A percentile compares a stretch with the other conserved stretches of the same genome.
phyloP scores from a whole-genome alignment of 2,113 vertebrate genomes.

The Pungitius pungitius region DNA sequence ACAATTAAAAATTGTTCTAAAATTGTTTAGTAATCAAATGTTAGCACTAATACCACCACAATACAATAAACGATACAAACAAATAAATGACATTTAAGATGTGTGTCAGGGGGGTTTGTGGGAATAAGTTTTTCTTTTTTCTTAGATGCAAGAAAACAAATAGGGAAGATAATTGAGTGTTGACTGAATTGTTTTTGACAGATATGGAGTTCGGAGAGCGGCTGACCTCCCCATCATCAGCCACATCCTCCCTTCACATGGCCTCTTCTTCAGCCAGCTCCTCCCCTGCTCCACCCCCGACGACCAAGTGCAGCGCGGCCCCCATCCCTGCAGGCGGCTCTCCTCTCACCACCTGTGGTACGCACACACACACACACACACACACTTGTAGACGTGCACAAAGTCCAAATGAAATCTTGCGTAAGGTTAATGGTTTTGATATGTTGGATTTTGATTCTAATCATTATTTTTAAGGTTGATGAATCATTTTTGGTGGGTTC shows the following conservation, averaged over 20 bases:
- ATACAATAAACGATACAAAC: neutral
- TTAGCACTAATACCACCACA: neutral
- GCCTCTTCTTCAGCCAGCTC: slow-evolving; percentile 81
- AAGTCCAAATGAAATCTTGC: slow-evolving; percentile 8
- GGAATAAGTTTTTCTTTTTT: no score
- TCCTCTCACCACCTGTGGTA: slow-evolving; percentile 85
- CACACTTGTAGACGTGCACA: neutral
- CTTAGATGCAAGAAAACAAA: no score
- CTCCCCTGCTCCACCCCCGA: slow-evolving; percentile 79
- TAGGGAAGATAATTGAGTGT: no score
- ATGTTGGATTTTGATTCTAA: slow-evolving; percentile 3
- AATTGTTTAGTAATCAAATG: neutral
- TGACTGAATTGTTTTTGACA: slow-evolving; percentile 74
- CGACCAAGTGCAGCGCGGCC: slow-evolving; percentile 79
- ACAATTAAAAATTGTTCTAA: neutral
- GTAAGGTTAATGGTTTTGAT: slow-evolving; percentile 13
- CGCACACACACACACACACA: neutral
- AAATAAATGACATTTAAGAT: neutral
- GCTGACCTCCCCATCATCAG: slow-evolving; percentile 79
- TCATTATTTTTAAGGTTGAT: neutral
- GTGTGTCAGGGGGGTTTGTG: neutral
- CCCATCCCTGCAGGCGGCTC: slow-evolving; percentile 76
- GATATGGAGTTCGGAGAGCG: slow-evolving; percentile 94
- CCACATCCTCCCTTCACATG: slow-evolving; percentile 79
- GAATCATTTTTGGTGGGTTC: slow-evolving; percentile 5